Conservation (phyloP, 2,797 vertebrate species). For the Oceanodroma leucorhoa region DNA sequence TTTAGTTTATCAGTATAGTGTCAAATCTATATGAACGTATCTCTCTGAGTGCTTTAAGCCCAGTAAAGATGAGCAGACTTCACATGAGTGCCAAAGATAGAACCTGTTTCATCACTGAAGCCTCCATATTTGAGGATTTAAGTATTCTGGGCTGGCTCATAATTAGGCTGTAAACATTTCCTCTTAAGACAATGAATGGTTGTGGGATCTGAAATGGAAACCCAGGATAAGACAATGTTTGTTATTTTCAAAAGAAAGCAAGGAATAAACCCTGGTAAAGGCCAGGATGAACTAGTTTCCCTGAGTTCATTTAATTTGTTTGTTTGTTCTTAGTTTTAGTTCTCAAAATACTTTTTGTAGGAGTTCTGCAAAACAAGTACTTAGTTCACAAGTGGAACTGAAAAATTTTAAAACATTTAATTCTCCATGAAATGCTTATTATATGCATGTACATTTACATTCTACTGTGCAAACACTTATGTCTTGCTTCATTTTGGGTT, state of each 20-base stretch:
- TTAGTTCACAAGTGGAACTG: not conserved
- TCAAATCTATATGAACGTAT: not conserved
- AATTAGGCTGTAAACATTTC: not conserved
- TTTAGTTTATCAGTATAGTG: not conserved
- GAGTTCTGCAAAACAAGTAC: not conserved
- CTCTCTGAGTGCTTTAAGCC: not conserved
- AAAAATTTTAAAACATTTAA: rapidly evolving
- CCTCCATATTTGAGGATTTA: not conserved
- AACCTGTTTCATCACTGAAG: not conserved
- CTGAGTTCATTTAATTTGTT: not conserved
- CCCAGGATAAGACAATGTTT: not conserved
- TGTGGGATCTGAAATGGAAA: not conserved
- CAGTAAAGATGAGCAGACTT: not conserved
- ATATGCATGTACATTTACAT: not conserved
- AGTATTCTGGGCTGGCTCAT: not conserved
- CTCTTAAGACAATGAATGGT: not conserved
- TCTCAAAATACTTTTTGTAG: not conserved
- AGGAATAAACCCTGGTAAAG: not conserved
- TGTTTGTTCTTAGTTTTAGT: not conserved
- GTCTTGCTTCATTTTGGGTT: not conserved
- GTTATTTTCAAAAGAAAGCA: not conserved
- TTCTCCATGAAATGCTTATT: not conserved
- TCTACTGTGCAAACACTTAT: not conserved
- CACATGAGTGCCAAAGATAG: not conserved
- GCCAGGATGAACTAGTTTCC: not conserved